phyloP scores from a whole-genome alignment of 53 echinoderm and acorn worm species.

The Holothuria scabra region DNA sequence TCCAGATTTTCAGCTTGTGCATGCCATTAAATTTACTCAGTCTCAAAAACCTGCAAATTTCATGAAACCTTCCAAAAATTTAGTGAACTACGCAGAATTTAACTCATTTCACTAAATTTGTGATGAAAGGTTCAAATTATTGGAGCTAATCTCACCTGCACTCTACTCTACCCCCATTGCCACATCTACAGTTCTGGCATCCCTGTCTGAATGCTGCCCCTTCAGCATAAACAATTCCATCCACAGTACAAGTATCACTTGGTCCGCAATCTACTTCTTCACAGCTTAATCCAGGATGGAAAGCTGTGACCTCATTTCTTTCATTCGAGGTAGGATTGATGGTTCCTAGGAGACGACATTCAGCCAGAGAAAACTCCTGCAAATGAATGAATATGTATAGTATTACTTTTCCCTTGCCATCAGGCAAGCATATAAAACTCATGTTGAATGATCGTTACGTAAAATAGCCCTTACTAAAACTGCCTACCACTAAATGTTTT shows the following conservation, averaged over 20 bases:
- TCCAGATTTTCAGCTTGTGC: too few species aligned
- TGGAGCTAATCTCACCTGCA: conserved; percentile 68
- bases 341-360: conserved; percentile 63
- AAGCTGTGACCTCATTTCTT: conserved; percentile 75
- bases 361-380: conserved; percentile 60
- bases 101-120: too few species aligned
- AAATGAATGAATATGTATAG: not conserved
- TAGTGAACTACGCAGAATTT: too few species aligned
- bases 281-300: conserved; percentile 78
- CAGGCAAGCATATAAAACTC: too few species aligned
- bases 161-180: conserved; percentile 65
- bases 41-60: too few species aligned
- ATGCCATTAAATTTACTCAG: too few species aligned
- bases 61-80: too few species aligned
- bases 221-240: conserved; percentile 55
- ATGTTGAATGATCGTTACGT: too few species aligned
- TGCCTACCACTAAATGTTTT: too few species aligned
- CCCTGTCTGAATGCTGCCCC: conserved; percentile 67
- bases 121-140: too few species aligned
- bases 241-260: conserved; percentile 67
- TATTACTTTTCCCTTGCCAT: too few species aligned
- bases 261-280: conserved; percentile 75
- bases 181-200: conserved; percentile 86
- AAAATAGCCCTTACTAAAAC: too few species aligned
- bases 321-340: conserved; percentile 58